These are phyloP conservation scores for Oxyteleia sp. DNA, from an alignment of 2,888 invertebrate species.

Conservation along the genomic window DNA sequence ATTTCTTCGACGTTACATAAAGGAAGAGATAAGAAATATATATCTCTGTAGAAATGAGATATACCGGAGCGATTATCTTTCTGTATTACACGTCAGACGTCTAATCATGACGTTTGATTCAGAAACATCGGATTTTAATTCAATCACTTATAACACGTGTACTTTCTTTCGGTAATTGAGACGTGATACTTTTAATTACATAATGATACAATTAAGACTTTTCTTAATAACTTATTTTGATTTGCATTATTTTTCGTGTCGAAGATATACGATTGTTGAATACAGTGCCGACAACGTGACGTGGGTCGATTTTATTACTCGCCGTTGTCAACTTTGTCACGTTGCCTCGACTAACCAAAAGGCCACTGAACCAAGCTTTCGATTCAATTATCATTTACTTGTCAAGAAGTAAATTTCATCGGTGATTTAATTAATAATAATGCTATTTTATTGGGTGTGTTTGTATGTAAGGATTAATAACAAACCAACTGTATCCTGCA, in stretches of 20 bases:
- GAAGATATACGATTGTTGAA: conserved; percentile 31
- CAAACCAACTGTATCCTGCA: too few relatives aligned
- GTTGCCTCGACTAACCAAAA: conserved; percentile 41
- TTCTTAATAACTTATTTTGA: conserved; percentile 20
- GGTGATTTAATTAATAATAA: too few relatives aligned
- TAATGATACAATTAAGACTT: conserved; percentile 13
- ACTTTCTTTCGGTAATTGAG: conserved; percentile 25
- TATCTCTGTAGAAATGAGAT: too few relatives aligned
- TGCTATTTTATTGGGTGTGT: too few relatives aligned
- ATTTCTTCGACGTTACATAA: too few relatives aligned
- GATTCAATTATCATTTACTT: conserved; percentile 30
- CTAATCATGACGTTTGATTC: background rate
- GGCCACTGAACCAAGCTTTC: conserved; percentile 67
- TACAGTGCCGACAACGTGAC: conserved; percentile 46
- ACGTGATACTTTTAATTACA: conserved; percentile 38
- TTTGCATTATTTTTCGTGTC: conserved; percentile 25
- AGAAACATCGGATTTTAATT: background rate
- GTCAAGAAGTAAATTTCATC: too few relatives aligned
- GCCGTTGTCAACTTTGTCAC: conserved; percentile 63
- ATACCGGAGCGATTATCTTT: background rate
- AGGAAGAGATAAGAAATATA: too few relatives aligned
- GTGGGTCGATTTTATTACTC: conserved; percentile 53
- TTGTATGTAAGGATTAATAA: too few relatives aligned
- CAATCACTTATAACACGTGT: too few relatives aligned
- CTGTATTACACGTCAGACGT: background rate